Percentiles rank a stretch among this genome's conserved stretches.
Evolutionary conservation across 1,140 invertebrate species (phyloP).

Genomic region (Bursaphelenchus mucronatus): DNA sequence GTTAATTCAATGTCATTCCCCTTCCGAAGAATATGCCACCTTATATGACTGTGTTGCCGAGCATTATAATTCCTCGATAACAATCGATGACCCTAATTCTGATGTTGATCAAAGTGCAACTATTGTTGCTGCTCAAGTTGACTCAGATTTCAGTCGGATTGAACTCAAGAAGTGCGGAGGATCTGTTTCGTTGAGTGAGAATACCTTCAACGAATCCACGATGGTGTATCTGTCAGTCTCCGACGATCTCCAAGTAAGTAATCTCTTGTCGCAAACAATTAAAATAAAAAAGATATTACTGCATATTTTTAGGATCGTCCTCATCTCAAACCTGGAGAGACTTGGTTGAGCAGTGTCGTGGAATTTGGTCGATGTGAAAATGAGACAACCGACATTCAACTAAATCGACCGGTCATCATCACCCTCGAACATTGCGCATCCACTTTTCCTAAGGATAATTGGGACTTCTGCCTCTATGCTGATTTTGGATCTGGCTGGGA

Average conservation of each 20-base stretch:
- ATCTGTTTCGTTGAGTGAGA: constrained; percentile 39
- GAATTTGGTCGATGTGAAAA: constrained; percentile 39
- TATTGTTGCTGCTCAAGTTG: constrained; percentile 52
- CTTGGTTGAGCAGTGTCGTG: constrained; percentile 37
- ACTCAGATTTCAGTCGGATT: constrained; percentile 40
- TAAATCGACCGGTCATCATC: constrained; percentile 50
- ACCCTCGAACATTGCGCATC: constrained; percentile 57
- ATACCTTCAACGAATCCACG: constrained; percentile 34
- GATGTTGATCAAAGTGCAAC: constrained; percentile 35
- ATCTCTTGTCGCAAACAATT: not conserved
- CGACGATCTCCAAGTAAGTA: constrained; percentile 33
- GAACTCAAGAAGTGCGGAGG: constrained; percentile 48
- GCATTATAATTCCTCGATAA: constrained; percentile 7
- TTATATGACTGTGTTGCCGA: constrained; percentile 48
- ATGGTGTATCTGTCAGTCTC: constrained; percentile 57
- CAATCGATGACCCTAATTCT: constrained; percentile 21
- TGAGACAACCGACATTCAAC: constrained; percentile 22
- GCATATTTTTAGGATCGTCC: constrained; percentile 14
- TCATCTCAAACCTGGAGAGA: constrained; percentile 32
- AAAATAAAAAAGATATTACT: constrained; percentile 1
- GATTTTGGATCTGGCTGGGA: constrained; percentile 43
- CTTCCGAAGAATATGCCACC: constrained; percentile 48
- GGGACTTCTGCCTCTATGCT: constrained; percentile 50
- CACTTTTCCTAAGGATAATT: constrained; percentile 56
- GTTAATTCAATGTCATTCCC: constrained; percentile 5